phyloP scores from a whole-genome alignment of 1,140 invertebrate genomes.

The Fopius arisanus region DNA sequence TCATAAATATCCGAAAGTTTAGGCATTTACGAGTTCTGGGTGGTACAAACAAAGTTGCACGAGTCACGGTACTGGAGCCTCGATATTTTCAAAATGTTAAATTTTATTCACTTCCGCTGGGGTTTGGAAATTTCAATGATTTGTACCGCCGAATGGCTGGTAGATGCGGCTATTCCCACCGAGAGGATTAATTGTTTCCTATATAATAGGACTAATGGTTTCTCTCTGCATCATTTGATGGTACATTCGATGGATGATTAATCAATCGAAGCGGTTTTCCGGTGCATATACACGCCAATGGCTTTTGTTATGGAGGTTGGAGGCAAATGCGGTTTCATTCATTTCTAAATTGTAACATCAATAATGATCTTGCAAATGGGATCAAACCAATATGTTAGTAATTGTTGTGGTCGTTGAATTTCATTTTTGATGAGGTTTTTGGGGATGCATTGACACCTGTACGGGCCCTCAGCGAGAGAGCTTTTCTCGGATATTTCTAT shows the following conservation, averaged over 20 bases:
- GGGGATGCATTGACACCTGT: too few relatives aligned
- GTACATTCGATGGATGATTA: not conserved
- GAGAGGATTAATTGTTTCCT: not conserved
- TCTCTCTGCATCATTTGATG: not conserved
- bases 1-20: not conserved
- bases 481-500: too few relatives aligned
- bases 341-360: not conserved
- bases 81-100: not conserved
- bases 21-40: not conserved
- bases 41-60: too few relatives aligned
- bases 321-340: not conserved
- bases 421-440: too few relatives aligned
- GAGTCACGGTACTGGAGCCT: too few relatives aligned
- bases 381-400: too few relatives aligned
- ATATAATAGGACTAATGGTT: conserved; percentile 1
- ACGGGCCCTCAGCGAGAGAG: too few relatives aligned
- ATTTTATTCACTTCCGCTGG: not conserved
- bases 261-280: conserved; percentile 8
- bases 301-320: not conserved
- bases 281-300: not conserved
- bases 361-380: not conserved
- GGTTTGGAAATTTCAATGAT: not conserved
- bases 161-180: not conserved
- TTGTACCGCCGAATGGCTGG: not conserved
- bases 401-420: too few relatives aligned